Percentiles rank a stretch among this genome's conserved stretches.
phyloP scores from a whole-genome alignment of 2,888 invertebrate genomes.

The Coenonympha glycerion region DNA sequence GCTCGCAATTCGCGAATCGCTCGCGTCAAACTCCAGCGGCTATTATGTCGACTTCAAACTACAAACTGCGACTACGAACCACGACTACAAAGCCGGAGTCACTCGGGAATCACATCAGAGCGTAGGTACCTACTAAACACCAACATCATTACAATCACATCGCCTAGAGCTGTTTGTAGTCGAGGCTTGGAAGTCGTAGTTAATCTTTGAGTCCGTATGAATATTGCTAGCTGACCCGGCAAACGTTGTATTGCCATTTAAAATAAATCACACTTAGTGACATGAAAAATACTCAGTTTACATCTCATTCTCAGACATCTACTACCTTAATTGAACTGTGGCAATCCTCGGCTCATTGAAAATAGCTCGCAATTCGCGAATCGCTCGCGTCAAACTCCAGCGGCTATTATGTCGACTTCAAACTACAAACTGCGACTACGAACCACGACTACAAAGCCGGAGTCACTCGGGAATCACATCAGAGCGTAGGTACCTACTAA shows the following conservation, averaged over 20 bases:
- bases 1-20: slow-evolving; percentile 27
- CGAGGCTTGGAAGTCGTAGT: slow-evolving; percentile 25
- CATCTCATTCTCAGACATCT: too few species aligned
- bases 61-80: too few species aligned
- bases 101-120: slow-evolving; percentile 34
- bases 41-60: slow-evolving; percentile 33
- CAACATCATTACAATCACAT: slow-evolving; percentile 25
- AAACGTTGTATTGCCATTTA: too few species aligned
- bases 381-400: slow-evolving; percentile 28
- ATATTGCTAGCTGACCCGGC: too few species aligned
- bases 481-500: too few species aligned
- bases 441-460: slow-evolving; percentile 36
- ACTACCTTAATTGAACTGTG: too few species aligned
- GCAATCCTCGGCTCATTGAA: slow-evolving; percentile 20
- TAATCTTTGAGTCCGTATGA: too few species aligned
- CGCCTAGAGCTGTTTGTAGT: slow-evolving; percentile 28
- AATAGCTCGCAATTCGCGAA: slow-evolving; percentile 27
- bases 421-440: too few species aligned
- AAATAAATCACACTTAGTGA: too few species aligned
- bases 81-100: slow-evolving; percentile 36
- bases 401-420: slow-evolving; percentile 31
- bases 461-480: slow-evolving; percentile 35
- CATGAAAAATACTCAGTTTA: too few species aligned
- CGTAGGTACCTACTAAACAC: slow-evolving; percentile 34
- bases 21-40: slow-evolving; percentile 28